Percentiles rank a stretch among this genome's conserved stretches.
Evolutionary conservation across 2,888 invertebrate genomes (phyloP).

Genomic region (Campaea margaritaria): DNA sequence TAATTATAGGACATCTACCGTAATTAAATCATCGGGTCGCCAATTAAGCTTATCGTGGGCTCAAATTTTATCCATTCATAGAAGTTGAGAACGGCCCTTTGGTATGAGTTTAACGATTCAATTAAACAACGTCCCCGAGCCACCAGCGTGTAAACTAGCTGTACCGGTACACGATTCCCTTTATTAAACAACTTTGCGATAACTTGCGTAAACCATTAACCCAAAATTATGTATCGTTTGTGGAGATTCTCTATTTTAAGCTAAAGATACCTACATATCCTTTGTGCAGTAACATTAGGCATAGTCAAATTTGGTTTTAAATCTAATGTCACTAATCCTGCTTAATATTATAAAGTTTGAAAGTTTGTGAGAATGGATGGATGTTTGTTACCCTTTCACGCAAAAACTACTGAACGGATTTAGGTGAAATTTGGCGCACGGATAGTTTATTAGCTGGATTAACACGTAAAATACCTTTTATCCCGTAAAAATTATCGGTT

Average conservation of each 20-base stretch:
- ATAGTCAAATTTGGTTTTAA: too few species aligned
- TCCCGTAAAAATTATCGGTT: too few species aligned
- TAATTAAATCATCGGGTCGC: slow-evolving; percentile 17
- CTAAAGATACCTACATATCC: neutral
- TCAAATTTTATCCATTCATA: slow-evolving; percentile 42
- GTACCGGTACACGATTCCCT: slow-evolving; percentile 38
- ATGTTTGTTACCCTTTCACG: too few species aligned
- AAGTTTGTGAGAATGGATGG: too few species aligned
- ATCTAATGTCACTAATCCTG: too few species aligned
- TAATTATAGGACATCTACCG: neutral
- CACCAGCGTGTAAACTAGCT: slow-evolving; percentile 36
- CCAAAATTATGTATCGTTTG: neutral
- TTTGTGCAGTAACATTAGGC: too few species aligned
- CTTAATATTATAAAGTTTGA: too few species aligned
- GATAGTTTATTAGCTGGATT: too few species aligned
- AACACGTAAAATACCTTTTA: too few species aligned
- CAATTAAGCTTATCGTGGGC: slow-evolving; percentile 26
- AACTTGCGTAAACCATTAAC: slow-evolving; percentile 23
- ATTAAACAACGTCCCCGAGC: slow-evolving; percentile 37
- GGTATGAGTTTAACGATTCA: slow-evolving; percentile 44
- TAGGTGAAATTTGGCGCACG: too few species aligned
- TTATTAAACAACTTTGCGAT: slow-evolving; percentile 45
- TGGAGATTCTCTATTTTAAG: neutral
- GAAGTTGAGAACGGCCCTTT: slow-evolving; percentile 40
- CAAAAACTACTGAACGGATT: too few species aligned